These are phyloP conservation scores for Melieria picta DNA, from an alignment of 2,888 invertebrate genomes.

Conservation along the genomic window DNA sequence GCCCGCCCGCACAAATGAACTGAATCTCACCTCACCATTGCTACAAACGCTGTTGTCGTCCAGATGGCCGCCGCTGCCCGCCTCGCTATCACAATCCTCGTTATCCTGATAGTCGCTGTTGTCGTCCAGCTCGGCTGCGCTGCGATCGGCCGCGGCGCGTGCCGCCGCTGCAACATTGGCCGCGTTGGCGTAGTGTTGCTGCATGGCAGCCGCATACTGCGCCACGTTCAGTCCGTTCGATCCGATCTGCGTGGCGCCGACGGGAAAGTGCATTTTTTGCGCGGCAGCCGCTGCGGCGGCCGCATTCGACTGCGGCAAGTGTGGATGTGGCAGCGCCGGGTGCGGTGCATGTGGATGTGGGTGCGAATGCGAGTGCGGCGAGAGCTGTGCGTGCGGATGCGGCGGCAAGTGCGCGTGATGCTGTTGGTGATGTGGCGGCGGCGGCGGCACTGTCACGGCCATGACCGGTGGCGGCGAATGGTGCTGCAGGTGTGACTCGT, in stretches of 20 bases:
- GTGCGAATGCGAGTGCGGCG: conserved; percentile 39
- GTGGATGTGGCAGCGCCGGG: conserved; percentile 40
- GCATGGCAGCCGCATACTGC: conserved; percentile 61
- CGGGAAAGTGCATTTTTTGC: conserved; percentile 58
- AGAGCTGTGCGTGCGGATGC: conserved; percentile 33
- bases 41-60: conserved; percentile 65
- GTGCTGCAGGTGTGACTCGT: conserved; percentile 28
- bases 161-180: conserved; percentile 50
- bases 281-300: conserved; percentile 38
- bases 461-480: conserved; percentile 34
- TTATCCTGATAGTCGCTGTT: conserved; percentile 63
- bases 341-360: conserved; percentile 37
- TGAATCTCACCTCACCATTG: conserved; percentile 65
- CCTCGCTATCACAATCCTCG: conserved; percentile 62
- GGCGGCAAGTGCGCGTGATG: conserved; percentile 30
- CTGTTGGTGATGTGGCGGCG: conserved; percentile 36
- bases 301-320: conserved; percentile 18
- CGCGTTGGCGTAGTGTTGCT: conserved; percentile 59
- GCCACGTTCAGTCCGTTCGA: conserved; percentile 60
- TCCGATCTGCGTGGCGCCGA: conserved; percentile 54
- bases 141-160: conserved; percentile 54
- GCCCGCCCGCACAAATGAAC: conserved; percentile 45
- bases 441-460: conserved; percentile 19
- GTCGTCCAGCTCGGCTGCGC: conserved; percentile 56
- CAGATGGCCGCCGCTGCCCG: conserved; percentile 56